A percentile compares a stretch with the other conserved stretches of the same genome.
Evolutionary conservation across 1,140 invertebrate species (phyloP).

Genomic region (Papilio aristodemus): DNA sequence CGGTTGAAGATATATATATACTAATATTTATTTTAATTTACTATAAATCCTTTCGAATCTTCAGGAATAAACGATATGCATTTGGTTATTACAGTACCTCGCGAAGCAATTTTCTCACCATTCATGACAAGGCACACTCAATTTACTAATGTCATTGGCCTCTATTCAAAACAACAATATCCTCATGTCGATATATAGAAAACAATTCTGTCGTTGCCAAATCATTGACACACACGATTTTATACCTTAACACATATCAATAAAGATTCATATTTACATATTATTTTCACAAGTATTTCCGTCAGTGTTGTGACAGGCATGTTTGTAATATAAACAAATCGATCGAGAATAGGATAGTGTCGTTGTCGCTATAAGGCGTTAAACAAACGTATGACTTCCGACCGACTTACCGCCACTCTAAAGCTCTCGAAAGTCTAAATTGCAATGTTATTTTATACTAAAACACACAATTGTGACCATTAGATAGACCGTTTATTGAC

Average conservation of each 20-base stretch:
- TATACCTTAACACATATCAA: slow-evolving; percentile 26
- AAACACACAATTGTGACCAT: background rate
- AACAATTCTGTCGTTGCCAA: slow-evolving; percentile 30
- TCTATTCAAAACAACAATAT: slow-evolving; percentile 59
- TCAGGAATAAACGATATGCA: background rate
- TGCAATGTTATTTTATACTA: slow-evolving; percentile 2
- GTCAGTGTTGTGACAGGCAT: slow-evolving; percentile 44
- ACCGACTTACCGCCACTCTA: slow-evolving; percentile 3
- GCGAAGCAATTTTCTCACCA: slow-evolving; percentile 47
- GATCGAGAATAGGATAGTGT: slow-evolving; percentile 67
- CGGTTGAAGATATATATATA: too few species aligned
- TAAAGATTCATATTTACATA: slow-evolving; percentile 36
- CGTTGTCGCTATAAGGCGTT: slow-evolving; percentile 58
- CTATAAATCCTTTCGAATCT: background rate
- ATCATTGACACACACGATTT: slow-evolving; percentile 30
- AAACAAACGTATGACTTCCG: slow-evolving; percentile 47
- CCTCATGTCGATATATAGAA: slow-evolving; percentile 43
- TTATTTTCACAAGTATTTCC: slow-evolving; percentile 30
- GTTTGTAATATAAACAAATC: slow-evolving; percentile 68
- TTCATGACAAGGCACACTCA: slow-evolving; percentile 38
- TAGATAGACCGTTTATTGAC: background rate
- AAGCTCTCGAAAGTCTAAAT: slow-evolving; percentile 7
- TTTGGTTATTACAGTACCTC: background rate
- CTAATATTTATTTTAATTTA: too few species aligned
- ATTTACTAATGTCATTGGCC: slow-evolving; percentile 53